Evolutionary conservation across 2,797 vertebrate genomes (phyloP), one percentile per base, ranked within the genome.

Genomic region (Hippoglossus hippoglossus): DNA sequence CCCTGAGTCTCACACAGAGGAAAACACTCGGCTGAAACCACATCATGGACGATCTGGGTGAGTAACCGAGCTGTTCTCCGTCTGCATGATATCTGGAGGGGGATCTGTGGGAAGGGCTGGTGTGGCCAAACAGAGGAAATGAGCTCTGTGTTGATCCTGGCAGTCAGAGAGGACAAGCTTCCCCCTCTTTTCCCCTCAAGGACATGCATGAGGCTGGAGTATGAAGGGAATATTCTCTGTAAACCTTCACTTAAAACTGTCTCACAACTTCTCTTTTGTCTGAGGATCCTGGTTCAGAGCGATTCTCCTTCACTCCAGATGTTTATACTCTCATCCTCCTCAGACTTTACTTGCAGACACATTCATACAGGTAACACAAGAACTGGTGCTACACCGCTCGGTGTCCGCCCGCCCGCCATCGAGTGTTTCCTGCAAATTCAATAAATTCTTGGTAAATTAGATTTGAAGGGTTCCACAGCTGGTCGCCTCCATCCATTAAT

Each of bases 11-110:
- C 63, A 68, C 54, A 67, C 31, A 82, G 73, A 73, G 58, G 77
- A 52, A 24, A 72, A 72, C 64, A 49, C 57, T 66, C 67, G 73
- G 67, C 15, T 46, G 41, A 18, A 18, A 13, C 6, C 73, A 71
- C 58, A 89, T 71, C 78, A 95, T 95, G 94, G 94, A 95, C 67
- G 93, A 95, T 84, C 41, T 95, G 89, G 94, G 94, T 95, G 70
- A 88, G 94, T 91, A 63, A 66, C 22, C 2, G 12, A 12, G 51
- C 75, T 72, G 61, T 54, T 77, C 8, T 6, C 69, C 61, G 46
- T 63, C 68, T 76, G 39, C 77, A 87, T 82, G 81, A 55, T 90
- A 81, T 87, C 79, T 71, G 21, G 19, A 54, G 52, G 11, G 71
- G 73, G 79, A 82, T 90, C 87, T 85, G 19, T 69, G 75, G 82